A percentile compares a stretch with the other conserved stretches of the same genome.
Evolutionary conservation across 2,888 invertebrate genomes (phyloP).

Genomic region (Drosophila gaucha): DNA sequence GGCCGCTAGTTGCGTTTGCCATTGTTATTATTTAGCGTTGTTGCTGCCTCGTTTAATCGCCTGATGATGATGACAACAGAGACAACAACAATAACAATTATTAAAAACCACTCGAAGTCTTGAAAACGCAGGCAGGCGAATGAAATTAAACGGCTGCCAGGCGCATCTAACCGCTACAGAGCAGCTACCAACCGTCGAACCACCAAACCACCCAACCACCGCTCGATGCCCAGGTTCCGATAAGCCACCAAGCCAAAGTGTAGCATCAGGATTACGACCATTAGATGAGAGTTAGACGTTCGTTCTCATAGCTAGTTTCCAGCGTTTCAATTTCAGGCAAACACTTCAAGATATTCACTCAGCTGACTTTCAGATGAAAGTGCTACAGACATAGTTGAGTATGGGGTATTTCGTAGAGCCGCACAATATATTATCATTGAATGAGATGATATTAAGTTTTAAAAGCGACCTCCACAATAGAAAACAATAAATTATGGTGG

Average conservation of each 20-base stretch:
- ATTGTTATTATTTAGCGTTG: slow-evolving; percentile 38
- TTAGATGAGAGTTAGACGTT: background rate
- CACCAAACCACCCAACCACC: slow-evolving; percentile 14
- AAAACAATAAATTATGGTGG: background rate
- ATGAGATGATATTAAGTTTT: no score
- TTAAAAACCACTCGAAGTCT: slow-evolving; percentile 73
- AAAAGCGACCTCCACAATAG: background rate
- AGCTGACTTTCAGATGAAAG: background rate
- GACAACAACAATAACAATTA: slow-evolving; percentile 50
- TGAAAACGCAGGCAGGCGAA: slow-evolving; percentile 50
- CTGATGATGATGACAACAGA: slow-evolving; percentile 54
- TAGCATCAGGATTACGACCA: slow-evolving; percentile 29
- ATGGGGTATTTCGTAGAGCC: background rate
- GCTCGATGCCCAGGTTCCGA: slow-evolving; percentile 51
- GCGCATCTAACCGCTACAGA: slow-evolving; percentile 72
- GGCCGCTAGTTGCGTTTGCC: slow-evolving; percentile 43
- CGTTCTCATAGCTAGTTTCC: background rate
- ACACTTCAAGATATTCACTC: slow-evolving; percentile 3
- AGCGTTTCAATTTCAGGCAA: slow-evolving; percentile 5
- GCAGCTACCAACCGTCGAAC: slow-evolving; percentile 26
- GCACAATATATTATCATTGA: no score
- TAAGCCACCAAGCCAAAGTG: slow-evolving; percentile 25
- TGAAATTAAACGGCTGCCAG: slow-evolving; percentile 65
- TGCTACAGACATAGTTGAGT: background rate
- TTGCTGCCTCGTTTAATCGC: slow-evolving; percentile 74